Evolutionary conservation across 1,140 invertebrate species (phyloP).

Genomic region (Pentalonia nigronervosa): DNA sequence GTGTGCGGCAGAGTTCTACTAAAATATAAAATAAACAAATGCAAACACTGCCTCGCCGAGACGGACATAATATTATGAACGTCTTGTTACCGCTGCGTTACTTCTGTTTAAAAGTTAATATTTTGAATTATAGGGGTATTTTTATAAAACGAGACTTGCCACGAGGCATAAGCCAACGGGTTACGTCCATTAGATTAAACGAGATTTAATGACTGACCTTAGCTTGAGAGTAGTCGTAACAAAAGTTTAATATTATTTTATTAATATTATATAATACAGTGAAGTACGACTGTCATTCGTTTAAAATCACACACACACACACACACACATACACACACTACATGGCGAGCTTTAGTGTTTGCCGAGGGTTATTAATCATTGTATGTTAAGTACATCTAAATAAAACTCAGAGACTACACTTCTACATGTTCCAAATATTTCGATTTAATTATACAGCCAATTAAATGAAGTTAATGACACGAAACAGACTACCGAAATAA

Average conservation of each 20-base stretch:
- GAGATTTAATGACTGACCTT: constrained; percentile 24
- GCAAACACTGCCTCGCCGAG: background rate
- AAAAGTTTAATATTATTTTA: background rate
- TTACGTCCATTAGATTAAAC: background rate
- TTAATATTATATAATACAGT: background rate
- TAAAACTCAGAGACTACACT: background rate
- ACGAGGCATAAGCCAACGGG: background rate
- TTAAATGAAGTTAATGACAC: background rate
- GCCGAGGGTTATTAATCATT: background rate
- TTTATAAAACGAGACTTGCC: background rate
- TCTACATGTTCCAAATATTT: background rate
- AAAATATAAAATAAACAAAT: background rate
- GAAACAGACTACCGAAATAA: constrained; percentile 25
- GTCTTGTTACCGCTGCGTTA: background rate
- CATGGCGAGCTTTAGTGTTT: background rate
- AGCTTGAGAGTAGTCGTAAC: background rate
- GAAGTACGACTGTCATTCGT: background rate
- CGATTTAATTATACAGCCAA: constrained; percentile 12
- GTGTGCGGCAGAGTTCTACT: background rate
- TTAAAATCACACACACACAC: background rate
- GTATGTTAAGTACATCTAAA: constrained; percentile 15
- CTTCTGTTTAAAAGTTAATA: background rate
- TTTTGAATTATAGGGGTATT: background rate
- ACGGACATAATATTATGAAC: background rate
- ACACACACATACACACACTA: background rate